These are phyloP conservation scores for Molothrus aeneus DNA, from an alignment of 2,797 vertebrate genomes.

Conservation along the genomic window DNA sequence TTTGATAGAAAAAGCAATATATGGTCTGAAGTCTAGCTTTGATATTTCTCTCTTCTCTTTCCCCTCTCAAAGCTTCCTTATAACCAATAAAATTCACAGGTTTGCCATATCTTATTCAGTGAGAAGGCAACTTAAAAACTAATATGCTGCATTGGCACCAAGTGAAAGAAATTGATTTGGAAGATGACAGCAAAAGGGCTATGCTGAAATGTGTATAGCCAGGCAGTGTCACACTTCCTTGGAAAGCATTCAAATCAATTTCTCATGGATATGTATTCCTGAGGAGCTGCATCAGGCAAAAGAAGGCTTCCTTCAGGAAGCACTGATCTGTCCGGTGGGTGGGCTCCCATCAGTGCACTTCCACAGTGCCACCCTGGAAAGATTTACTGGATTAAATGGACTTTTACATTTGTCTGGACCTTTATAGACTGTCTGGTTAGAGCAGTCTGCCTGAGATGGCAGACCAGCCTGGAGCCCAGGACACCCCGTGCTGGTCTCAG, in stretches of 20 bases:
- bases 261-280: conserved; percentile 34
- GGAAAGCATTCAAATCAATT: conserved; percentile 51
- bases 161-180: conserved; percentile 60
- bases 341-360: neutral
- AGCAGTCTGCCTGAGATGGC: neutral
- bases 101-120: conserved; percentile 29
- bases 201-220: conserved; percentile 8
- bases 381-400: neutral
- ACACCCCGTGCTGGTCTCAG: neutral
- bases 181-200: conserved; percentile 24
- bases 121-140: conserved; percentile 44
- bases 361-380: neutral
- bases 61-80: neutral
- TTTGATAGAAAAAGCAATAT: neutral
- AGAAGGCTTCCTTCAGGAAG: neutral
- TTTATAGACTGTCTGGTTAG: no score
- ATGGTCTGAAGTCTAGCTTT: conserved; percentile 1
- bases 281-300: neutral
- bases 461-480: neutral
- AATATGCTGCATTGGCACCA: conserved; percentile 20
- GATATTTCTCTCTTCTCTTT: conserved; percentile 4
- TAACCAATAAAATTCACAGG: conserved; percentile 24
- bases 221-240: conserved; percentile 18
- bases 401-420: neutral
- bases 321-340: neutral